Evolutionary conservation across 1,140 invertebrate genomes (phyloP).

Genomic region (Camponotus vicinus): DNA sequence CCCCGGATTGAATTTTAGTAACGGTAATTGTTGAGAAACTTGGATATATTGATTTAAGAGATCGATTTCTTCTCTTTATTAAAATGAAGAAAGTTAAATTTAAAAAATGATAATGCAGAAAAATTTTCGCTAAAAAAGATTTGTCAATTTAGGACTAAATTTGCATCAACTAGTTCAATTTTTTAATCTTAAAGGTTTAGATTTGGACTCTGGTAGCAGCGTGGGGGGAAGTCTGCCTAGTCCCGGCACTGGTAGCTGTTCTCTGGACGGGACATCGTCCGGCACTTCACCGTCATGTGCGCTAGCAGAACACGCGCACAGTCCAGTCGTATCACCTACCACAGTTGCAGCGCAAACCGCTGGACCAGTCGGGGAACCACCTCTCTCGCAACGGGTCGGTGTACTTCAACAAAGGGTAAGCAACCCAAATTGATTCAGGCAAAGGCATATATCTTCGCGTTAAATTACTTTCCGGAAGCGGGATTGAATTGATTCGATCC

Average conservation of each 20-base stretch:
- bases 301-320: constrained; percentile 85
- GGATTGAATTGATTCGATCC: background rate
- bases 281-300: constrained; percentile 87
- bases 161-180: constrained; percentile 6
- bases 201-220: constrained; percentile 92
- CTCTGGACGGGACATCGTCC: constrained; percentile 88
- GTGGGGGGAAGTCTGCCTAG: constrained; percentile 91
- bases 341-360: constrained; percentile 81
- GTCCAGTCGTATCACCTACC: constrained; percentile 88
- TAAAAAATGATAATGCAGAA: background rate
- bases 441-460: constrained; percentile 78
- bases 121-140: background rate
- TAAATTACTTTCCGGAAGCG: constrained; percentile 12
- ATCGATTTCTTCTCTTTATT: background rate
- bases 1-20: constrained; percentile 90
- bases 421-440: constrained; percentile 82
- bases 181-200: constrained; percentile 84
- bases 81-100: background rate
- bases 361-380: constrained; percentile 85
- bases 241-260: constrained; percentile 90
- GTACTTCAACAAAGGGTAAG: constrained; percentile 95
- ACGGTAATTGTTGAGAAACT: constrained; percentile 76
- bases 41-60: no score
- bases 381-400: constrained; percentile 89
- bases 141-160: background rate